A percentile compares a stretch with the other conserved stretches of the same genome.
Evolutionary conservation across 2,113 vertebrate genomes (phyloP).

Genomic region (Sarotherodon lohbergeri): DNA sequence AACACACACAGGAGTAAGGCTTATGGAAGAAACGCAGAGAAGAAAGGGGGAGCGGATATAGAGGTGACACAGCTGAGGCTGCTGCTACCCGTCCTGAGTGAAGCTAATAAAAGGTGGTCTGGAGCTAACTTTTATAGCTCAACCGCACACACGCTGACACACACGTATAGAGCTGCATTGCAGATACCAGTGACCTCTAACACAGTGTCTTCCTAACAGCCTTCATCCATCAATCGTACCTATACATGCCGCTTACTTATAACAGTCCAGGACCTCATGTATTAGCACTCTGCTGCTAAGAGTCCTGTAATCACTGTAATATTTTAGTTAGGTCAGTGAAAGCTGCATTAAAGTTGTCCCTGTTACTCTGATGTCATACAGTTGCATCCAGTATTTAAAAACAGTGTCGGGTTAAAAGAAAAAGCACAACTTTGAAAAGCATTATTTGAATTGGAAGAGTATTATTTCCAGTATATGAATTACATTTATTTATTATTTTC

Average conservation of each 20-base stretch:
- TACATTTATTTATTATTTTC: background rate
- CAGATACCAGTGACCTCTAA: constrained; percentile 50
- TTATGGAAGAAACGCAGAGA: constrained; percentile 3
- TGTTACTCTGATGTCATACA: background rate
- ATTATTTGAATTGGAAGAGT: background rate
- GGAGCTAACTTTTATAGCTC: background rate
- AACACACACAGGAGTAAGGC: background rate
- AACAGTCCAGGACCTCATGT: background rate
- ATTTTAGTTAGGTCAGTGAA: background rate
- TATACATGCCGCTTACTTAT: background rate
- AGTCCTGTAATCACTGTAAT: background rate
- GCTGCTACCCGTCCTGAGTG: background rate
- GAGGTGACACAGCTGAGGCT: background rate
- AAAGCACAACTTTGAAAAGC: background rate
- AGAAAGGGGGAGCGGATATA: background rate
- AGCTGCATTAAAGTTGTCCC: background rate
- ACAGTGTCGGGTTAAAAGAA: background rate
- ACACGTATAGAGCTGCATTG: constrained; percentile 34
- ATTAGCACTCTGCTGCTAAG: background rate
- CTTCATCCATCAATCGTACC: background rate
- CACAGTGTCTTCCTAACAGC: background rate
- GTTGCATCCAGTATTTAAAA: background rate
- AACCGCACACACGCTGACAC: background rate
- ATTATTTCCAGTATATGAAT: background rate
- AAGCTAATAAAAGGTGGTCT: background rate